Conservation (phyloP, 92 coral and sea anemone species). For the Phymanthus crucifer region DNA sequence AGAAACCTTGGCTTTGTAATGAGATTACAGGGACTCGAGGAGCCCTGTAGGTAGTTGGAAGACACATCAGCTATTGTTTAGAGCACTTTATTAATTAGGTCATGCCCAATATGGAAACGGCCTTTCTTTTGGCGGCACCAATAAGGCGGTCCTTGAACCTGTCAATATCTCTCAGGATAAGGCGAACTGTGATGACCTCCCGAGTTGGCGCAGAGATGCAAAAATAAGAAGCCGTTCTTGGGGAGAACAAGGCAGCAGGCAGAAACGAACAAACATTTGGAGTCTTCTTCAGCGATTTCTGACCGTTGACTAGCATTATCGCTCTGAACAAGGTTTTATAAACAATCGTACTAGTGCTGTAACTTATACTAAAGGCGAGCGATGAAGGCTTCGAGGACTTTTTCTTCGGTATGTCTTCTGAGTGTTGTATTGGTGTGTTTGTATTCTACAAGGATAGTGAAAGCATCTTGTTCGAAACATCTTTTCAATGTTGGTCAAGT, state of each 20-base stretch:
- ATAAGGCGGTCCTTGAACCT: constrained; percentile 26
- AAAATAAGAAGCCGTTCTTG: constrained; percentile 5
- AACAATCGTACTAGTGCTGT: not conserved
- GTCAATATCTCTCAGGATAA: constrained; percentile 43
- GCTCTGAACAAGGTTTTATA: not conserved
- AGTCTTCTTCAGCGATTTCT: not conserved
- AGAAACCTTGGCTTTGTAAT: constrained; percentile 1
- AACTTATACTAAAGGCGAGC: not conserved
- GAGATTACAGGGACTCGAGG: constrained; percentile 18
- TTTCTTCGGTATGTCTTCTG: constrained; percentile 18
- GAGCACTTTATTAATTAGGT: constrained; percentile 52
- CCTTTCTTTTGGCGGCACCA: constrained; percentile 49
- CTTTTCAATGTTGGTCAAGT: constrained; percentile 48
- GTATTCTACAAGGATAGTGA: constrained; percentile 23
- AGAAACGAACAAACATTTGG: not conserved
- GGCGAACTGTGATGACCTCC: constrained; percentile 25
- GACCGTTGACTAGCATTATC: constrained; percentile 10
- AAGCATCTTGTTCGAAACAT: constrained; percentile 61
- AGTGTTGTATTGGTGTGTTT: constrained; percentile 32
- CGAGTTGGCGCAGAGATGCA: constrained; percentile 6
- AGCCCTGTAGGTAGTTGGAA: constrained; percentile 21
- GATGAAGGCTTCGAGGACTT: constrained; percentile 19
- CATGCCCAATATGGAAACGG: constrained; percentile 73
- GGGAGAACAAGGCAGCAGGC: constrained; percentile 11
- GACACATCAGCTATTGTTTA: constrained; percentile 39